Base-by-base conservation (phyloP, 37 sponge, comb jelly and placozoan genomes). In the Theonella swinhoei region DNA sequence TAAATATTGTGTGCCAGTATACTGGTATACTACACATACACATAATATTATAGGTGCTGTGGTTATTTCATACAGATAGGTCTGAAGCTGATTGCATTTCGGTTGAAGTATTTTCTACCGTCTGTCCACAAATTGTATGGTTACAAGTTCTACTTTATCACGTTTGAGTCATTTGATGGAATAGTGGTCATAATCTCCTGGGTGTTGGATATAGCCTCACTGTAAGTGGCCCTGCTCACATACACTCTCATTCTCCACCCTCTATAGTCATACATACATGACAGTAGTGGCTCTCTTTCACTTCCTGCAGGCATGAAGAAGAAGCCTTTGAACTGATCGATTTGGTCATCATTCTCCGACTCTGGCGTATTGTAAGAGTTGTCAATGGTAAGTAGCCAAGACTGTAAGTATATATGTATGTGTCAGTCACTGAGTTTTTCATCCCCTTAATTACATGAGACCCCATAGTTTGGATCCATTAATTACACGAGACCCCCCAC, bases 341-440 rank as follows among this genome's bases (percentile, higher is more conserved):
- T 11, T 78, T 95, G 42, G 42, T 95, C 72, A 92, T 95, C 47
- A 36, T 95, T 3, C 79, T 92, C n/a, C 62, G 96, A 24, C 74
- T 95, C 43, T 95, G 96, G 96, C 83, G 93, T 38, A 83, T 95
- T 25, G 85, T 89, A 17, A 80, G 96, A 36, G 86, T 95, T 40
- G 88, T 92, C 40, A 95, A 95, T 41, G 96, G 96, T 85, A 68
- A 74, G 92, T 7, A 33, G 24, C n/a, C n/a, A n/a, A n/a, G n/a
- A n/a, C n/a, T n/a, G n/a, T 17, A 47, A 47, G 54, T 17, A 47
- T 2, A 4, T 69, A 26, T 70, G 72, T 70, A 2, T 70, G 34
- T 39, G 43, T 40, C n/a, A n/a, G n/a, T 47, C 54, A 47, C 54
- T 7, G 14, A 47, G 11, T 17, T 47, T 47, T 47, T 47, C 14